These are phyloP conservation scores for Porites cylindrica DNA, from an alignment of 92 coral and sea anemone genomes.

Conservation along the genomic window DNA sequence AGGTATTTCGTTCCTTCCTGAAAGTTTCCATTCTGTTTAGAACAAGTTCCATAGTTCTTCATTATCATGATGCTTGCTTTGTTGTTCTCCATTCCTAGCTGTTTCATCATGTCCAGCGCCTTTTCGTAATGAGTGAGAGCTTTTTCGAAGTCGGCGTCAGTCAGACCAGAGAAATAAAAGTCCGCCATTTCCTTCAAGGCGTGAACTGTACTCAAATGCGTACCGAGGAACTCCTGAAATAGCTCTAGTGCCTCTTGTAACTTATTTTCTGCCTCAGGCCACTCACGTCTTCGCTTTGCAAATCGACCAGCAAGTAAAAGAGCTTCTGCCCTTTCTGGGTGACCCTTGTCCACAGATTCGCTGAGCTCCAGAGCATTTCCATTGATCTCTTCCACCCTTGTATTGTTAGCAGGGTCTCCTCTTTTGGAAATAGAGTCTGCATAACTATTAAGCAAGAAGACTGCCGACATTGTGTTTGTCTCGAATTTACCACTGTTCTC, in stretches of 20 bases:
- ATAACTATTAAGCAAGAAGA: constrained; percentile 15
- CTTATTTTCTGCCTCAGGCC: not conserved
- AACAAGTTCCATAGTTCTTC: constrained; percentile 36
- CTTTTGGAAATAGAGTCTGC: constrained; percentile 2
- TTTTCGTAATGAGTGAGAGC: constrained; percentile 2
- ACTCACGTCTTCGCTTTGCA: not conserved
- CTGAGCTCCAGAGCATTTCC: not conserved
- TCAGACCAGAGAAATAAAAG: not conserved
- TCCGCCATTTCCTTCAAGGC: not conserved
- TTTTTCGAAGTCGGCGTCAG: not conserved
- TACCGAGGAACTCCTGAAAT: not conserved
- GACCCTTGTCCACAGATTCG: not conserved
- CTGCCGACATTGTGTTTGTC: constrained; percentile 7
- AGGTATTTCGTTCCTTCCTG: constrained; percentile 7
- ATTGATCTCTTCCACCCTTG: not conserved
- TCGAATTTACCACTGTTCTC: not conserved
- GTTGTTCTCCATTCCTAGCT: constrained; percentile 6
- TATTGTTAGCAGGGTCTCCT: not conserved
- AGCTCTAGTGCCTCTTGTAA: not conserved
- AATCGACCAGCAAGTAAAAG: constrained; percentile 12
- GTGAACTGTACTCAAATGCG: constrained; percentile 8
- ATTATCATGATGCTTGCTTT: constrained; percentile 18
- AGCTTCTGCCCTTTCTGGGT: constrained; percentile 27
- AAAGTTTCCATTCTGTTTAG: not conserved
- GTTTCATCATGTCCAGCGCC: constrained; percentile 1